phyloP scores from a whole-genome alignment of 2,888 invertebrate species.

The Lacanobia wlatinum region DNA sequence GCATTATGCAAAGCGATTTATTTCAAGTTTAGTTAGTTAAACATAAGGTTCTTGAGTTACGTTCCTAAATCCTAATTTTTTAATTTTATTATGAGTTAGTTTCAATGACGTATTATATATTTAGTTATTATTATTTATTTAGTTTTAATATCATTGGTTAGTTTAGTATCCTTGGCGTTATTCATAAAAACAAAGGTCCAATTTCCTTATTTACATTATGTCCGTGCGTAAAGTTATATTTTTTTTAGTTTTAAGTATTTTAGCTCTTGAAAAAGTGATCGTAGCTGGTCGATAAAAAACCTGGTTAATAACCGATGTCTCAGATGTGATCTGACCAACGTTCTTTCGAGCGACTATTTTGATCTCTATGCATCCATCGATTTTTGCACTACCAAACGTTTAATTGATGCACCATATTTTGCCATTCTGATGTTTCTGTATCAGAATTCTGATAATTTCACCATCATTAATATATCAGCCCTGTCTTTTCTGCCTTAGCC shows the following conservation, averaged over 20 bases:
- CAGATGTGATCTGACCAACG: not conserved
- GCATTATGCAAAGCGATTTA: not conserved
- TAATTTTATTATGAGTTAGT: not conserved
- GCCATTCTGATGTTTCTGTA: no score
- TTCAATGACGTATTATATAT: no score
- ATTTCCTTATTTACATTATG: conserved; percentile 18
- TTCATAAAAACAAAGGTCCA: conserved; percentile 16
- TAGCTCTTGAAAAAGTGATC: not conserved
- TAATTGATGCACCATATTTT: no score
- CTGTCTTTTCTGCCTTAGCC: no score
- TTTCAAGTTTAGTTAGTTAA: no score
- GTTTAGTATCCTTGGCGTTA: conserved; percentile 16
- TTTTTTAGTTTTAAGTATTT: not conserved
- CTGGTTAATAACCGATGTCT: not conserved
- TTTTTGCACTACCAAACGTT: not conserved
- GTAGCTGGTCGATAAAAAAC: no score
- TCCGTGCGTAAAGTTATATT: not conserved
- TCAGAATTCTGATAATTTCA: no score
- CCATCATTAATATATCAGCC: no score
- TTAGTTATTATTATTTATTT: not conserved
- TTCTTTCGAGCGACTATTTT: no score
- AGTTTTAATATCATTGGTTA: not conserved
- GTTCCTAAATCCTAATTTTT: not conserved
- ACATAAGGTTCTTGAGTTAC: not conserved
- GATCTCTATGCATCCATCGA: no score